These are phyloP conservation scores for Nerophis lumbriciformis DNA, from an alignment of 2,113 vertebrate genomes.

Conservation along the genomic window DNA sequence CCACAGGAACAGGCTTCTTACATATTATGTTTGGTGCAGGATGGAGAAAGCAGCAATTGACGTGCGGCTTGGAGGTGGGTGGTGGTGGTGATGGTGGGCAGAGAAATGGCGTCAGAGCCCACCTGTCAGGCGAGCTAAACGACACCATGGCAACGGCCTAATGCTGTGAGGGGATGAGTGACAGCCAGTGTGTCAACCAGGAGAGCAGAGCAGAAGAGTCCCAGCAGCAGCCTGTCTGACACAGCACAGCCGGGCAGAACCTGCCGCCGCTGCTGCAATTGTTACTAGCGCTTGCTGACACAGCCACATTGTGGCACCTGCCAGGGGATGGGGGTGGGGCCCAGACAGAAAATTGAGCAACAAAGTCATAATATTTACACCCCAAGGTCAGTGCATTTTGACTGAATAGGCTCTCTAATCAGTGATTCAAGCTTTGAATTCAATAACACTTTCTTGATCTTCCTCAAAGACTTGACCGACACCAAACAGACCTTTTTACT, in stretches of 20 bases:
- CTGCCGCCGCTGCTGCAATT: conserved; percentile 46
- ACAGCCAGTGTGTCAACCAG: conserved; percentile 43
- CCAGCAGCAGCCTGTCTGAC: conserved; percentile 42
- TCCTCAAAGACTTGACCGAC: too few relatives aligned
- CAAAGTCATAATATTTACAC: conserved; percentile 30
- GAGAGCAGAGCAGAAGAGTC: conserved; percentile 18
- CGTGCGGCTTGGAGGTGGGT: conserved; percentile 49
- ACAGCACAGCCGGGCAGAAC: conserved; percentile 45
- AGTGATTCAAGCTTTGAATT: background rate
- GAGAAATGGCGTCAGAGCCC: conserved; percentile 57
- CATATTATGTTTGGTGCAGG: conserved; percentile 56
- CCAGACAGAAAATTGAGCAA: conserved; percentile 29
- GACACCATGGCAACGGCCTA: conserved; percentile 67
- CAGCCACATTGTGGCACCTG: conserved; percentile 48
- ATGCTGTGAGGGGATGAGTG: conserved; percentile 58
- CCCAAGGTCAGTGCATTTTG: conserved; percentile 22
- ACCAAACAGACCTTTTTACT: too few relatives aligned
- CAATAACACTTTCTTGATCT: too few relatives aligned
- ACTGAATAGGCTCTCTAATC: background rate
- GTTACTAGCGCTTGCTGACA: conserved; percentile 55
- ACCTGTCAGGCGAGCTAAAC: conserved; percentile 67
- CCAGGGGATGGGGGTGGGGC: conserved; percentile 22
- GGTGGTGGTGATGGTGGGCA: conserved; percentile 23
- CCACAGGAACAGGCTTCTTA: conserved; percentile 32
- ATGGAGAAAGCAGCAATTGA: conserved; percentile 49